A percentile compares a stretch with the other conserved stretches of the same genome.
Conservation (phyloP, 1,140 invertebrate genomes). For the Brachionus asplanchnoidis region DNA sequence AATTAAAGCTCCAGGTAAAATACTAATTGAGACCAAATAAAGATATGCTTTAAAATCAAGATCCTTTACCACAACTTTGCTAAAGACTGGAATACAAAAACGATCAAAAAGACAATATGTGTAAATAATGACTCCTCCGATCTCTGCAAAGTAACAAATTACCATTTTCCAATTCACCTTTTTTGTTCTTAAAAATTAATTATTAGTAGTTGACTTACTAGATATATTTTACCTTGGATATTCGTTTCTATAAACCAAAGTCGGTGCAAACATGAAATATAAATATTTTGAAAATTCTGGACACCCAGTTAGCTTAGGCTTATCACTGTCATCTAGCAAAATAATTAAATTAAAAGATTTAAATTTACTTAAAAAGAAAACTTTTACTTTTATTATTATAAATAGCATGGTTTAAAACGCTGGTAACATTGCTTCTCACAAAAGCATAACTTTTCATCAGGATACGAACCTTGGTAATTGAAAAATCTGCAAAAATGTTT, state of each 20-base stretch:
- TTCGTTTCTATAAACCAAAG: slow-evolving; percentile 73
- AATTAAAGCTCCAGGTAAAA: slow-evolving; percentile 69
- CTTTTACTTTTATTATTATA: background rate
- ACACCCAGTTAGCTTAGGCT: background rate
- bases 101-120: slow-evolving; percentile 72
- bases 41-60: slow-evolving; percentile 62
- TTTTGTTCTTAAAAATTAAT: slow-evolving; percentile 58
- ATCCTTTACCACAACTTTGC: slow-evolving; percentile 65
- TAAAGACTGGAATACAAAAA: slow-evolving; percentile 68
- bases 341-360: background rate
- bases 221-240: slow-evolving; percentile 62
- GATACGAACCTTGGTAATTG: slow-evolving; percentile 65
- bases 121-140: slow-evolving; percentile 70
- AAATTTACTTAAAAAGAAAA: background rate
- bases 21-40: slow-evolving; percentile 66
- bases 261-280: slow-evolving; percentile 81
- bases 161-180: slow-evolving; percentile 71
- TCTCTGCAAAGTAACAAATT: slow-evolving; percentile 66
- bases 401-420: slow-evolving; percentile 44
- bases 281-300: slow-evolving; percentile 71
- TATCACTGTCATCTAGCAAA: background rate
- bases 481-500: background rate
- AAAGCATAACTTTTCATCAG: slow-evolving; percentile 81
- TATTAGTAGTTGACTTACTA: background rate
- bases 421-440: slow-evolving; percentile 65